phyloP scores from a whole-genome alignment of 2,113 vertebrate genomes.

The Cyanoliseus patagonus region DNA sequence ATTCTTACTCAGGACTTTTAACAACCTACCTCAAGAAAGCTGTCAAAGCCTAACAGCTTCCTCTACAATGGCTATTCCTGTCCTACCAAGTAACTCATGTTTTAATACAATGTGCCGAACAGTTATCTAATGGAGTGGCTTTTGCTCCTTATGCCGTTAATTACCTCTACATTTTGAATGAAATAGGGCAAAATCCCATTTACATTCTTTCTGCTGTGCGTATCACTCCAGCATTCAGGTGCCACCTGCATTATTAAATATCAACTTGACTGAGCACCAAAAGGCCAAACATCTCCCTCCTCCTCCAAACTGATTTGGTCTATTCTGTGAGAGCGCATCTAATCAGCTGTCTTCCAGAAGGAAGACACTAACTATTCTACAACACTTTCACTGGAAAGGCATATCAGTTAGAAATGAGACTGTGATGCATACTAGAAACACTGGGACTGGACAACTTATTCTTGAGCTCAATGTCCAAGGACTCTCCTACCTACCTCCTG shows the following conservation, averaged over 20 bases:
- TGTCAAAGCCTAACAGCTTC: background rate
- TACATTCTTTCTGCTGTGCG: background rate
- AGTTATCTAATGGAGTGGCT: background rate
- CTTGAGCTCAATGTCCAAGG: background rate
- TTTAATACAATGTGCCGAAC: background rate
- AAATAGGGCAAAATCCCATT: background rate
- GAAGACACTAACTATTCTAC: background rate
- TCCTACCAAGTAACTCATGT: background rate
- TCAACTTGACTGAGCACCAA: background rate
- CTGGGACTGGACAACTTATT: background rate
- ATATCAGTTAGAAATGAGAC: background rate
- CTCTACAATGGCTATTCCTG: background rate
- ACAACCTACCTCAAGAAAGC: background rate
- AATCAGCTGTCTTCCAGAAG: background rate
- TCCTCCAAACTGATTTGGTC: background rate
- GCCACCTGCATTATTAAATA: background rate
- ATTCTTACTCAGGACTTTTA: background rate
- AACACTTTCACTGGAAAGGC: background rate
- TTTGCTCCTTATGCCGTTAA: background rate
- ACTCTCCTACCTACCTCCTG: background rate
- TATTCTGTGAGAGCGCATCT: background rate
- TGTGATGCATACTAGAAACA: background rate
- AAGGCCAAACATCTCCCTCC: background rate
- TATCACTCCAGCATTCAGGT: background rate
- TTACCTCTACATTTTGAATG: background rate